Base-by-base conservation (phyloP, 1,140 invertebrate genomes). In the Eueides isabella region DNA sequence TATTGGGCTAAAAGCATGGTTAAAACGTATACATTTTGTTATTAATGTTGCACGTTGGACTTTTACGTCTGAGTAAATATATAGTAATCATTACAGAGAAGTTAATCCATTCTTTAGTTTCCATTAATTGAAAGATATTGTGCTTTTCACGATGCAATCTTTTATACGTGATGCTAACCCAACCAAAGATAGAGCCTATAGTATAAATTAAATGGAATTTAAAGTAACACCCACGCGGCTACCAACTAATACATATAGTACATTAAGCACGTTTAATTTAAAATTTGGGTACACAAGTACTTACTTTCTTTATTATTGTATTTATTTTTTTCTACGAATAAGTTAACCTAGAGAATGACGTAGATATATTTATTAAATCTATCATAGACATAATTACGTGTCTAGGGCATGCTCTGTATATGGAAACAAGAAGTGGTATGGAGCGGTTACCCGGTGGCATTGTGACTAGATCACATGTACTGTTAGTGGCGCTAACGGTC, bases 401-500 rank as follows among this genome's bases (percentile, higher is more conserved):
- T 71, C 67, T 71, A 75, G 74, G 69, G 69, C 69, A 71, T 14
- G 64, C 48, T 69, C 67, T 68, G 28, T 74, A 71, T 71, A 74
- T 71, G 73, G 73, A 65, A 71, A 73, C 75, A 28, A 33, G 75
- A 71, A 71, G 66, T 78, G 38, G 66, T 64, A 66, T 79, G 74
- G 75, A 80, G 72, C 76, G 77, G 75, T 80, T 63, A 77, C 68
- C 75, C 61, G 70, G 77, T 86, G 81, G 77, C 79, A 83, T 83
- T 82, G 77, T 80, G 85, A 82, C 77, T 80, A 77, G 79, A 74
- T 68, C 79, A 74, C 74, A 80, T 74, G 78, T 86, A 85, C 85
- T 81, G 84, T 85, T 88, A 87, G 66, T 81, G 80, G 80, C 80
- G 83, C 80, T 89, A 86, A 87, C 87, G 87, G 86, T 76, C 72